These are phyloP conservation scores for Gallirallus australis DNA, from an alignment of 2,797 vertebrate genomes.

Conservation along the genomic window DNA sequence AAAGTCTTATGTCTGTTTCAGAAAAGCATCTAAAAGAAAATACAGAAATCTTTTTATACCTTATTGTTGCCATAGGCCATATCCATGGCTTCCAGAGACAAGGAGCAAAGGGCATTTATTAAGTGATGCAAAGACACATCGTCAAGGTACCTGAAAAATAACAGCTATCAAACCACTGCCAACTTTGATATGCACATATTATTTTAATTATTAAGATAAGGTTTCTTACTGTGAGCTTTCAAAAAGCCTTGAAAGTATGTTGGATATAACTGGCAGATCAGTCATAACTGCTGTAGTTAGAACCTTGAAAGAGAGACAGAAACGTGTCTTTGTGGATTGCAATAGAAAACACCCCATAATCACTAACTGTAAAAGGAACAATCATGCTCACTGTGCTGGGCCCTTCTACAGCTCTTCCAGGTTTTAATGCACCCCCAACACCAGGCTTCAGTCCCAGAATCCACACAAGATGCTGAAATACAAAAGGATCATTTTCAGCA, in stretches of 20 bases:
- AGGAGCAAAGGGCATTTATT: conserved; percentile 97
- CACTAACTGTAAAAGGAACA: not conserved
- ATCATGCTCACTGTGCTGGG: conserved; percentile 91
- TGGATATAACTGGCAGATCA: conserved; percentile 96
- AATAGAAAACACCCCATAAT: not conserved
- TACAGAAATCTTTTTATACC: conserved; percentile 73
- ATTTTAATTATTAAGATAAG: conserved; percentile 21
- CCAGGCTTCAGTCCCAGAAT: conserved; percentile 97
- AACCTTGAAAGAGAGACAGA: conserved; percentile 82
- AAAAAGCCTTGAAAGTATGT: conserved; percentile 96
- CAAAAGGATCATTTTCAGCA: conserved; percentile 15
- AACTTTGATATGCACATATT: not conserved
- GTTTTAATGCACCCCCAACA: conserved; percentile 93
- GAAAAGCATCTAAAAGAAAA: not conserved
- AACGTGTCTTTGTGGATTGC: not conserved
- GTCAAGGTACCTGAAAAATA: conserved; percentile 91
- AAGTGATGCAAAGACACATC: conserved; percentile 98
- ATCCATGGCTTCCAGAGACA: conserved; percentile 98
- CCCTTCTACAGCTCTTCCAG: conserved; percentile 95
- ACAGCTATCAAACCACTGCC: conserved; percentile 47
- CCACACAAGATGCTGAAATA: conserved; percentile 95
- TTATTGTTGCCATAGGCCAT: conserved; percentile 99
- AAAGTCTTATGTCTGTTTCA: not conserved
- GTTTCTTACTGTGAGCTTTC: conserved; percentile 97
- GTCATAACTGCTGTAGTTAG: conserved; percentile 99